Base-by-base conservation (phyloP, 2,888 invertebrate genomes). In the Perizoma flavofasciatum region DNA sequence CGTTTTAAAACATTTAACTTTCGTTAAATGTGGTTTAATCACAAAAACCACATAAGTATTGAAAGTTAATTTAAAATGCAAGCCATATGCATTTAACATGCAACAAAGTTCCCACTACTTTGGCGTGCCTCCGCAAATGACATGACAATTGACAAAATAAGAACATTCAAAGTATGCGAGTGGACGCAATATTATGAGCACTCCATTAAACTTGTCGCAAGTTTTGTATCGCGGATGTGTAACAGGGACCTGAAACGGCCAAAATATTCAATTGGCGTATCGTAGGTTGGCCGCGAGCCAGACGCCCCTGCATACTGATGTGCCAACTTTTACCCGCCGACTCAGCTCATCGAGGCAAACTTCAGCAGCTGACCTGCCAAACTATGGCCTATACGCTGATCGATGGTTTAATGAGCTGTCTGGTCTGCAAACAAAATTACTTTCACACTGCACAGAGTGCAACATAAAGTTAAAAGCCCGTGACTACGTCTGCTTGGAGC, bases 261-360 rank as follows among this genome's bases (percentile, higher is more conserved):
- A 83, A 85, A 88, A 88, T 86, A 89, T 89, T 90, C 89, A 89
- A 89, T 89, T 88, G 88, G 84, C 82, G 86, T 87, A 86, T 87
- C 85, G 81, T 79, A 80, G 74, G 75, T 83, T 90, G 89, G 89
- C 86, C 73, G 66, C 66, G 70, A 70, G 88, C 89, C 89, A 89
- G 81, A 67, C 80, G 78, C 77, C 79, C 78, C 81, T 83, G 86
- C 85, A 86, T 88, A 85, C 86, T 87, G 86, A 86, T 86, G 86
- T 85, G 86, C 86, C 84, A 86, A 86, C 85, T 87, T 86, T 83
- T 82, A 75, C 80, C 76, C 79, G 46, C 57, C 55, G 81, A 82
- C 79, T 85, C 85, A 82, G 84, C 84, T 82, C 82, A 82, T 83
- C 79, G 81, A 69, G 70, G 73, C 79, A 73, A 81, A 82, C 78